Percentiles rank a stretch among this genome's conserved stretches.
These are phyloP conservation scores for Lagopus muta DNA, from an alignment of 2,113 vertebrate species.

Conservation along the genomic window DNA sequence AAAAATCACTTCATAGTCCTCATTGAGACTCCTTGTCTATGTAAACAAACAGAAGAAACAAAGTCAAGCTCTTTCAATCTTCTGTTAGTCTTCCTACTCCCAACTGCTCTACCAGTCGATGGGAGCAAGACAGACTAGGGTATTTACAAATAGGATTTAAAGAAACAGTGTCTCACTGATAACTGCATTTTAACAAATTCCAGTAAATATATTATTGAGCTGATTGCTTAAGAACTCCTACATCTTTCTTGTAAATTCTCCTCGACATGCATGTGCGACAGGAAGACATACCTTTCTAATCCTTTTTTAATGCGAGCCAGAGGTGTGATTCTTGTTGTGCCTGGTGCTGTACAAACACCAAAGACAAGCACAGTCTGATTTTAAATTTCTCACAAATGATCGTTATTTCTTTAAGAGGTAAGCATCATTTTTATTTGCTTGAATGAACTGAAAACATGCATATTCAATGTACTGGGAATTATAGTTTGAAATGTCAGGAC, in stretches of 20 bases:
- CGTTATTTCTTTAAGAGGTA: conserved; percentile 34
- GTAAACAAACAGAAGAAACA: not conserved
- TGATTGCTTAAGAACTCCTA: conserved; percentile 9
- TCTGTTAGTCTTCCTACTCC: not conserved
- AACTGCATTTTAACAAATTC: conserved; percentile 28
- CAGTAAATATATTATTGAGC: not conserved
- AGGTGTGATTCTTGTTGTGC: conserved; percentile 17
- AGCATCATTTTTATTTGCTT: not conserved
- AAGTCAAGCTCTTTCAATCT: not conserved
- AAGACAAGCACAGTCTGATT: not conserved
- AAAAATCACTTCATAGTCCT: not conserved
- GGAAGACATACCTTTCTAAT: conserved; percentile 10
- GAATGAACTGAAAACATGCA: conserved; percentile 37
- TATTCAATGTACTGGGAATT: conserved; percentile 43
- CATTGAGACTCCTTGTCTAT: not conserved
- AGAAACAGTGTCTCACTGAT: not conserved
- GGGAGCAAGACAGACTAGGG: not conserved
- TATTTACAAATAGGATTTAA: conserved; percentile 5
- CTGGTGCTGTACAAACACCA: not conserved
- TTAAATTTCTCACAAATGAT: conserved; percentile 16
- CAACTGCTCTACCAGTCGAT: not conserved
- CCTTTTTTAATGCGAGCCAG: not conserved
- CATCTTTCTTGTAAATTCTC: conserved; percentile 19
- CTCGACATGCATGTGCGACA: not conserved
- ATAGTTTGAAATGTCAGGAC: conserved; percentile 40